Percentiles rank a stretch among this genome's conserved stretches.
Evolutionary conservation across 2,888 invertebrate species (phyloP).

Genomic region (Tachina fera): DNA sequence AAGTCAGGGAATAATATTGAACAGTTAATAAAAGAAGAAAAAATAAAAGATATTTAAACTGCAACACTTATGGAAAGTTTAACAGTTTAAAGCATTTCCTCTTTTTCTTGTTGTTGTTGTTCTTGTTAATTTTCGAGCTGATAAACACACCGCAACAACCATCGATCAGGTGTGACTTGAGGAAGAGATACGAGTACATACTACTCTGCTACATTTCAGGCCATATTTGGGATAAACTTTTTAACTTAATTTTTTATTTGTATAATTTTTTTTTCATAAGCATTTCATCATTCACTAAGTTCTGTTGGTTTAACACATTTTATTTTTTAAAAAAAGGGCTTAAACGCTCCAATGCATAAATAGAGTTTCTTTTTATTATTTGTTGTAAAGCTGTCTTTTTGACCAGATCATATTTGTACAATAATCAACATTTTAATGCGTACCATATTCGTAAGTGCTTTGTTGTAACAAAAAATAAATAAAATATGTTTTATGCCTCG

Average conservation of each 20-base stretch:
- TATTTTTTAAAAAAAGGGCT: slow-evolving; percentile 36
- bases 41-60: slow-evolving; percentile 29
- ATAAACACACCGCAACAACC: slow-evolving; percentile 44
- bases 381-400: not conserved
- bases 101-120: slow-evolving; percentile 10
- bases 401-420: slow-evolving; percentile 51
- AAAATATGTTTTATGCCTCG: not conserved
- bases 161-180: slow-evolving; percentile 68
- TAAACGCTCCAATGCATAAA: slow-evolving; percentile 43
- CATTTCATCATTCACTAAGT: slow-evolving; percentile 21
- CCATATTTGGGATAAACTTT: slow-evolving; percentile 66
- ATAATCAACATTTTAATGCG: slow-evolving; percentile 53
- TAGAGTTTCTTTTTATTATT: slow-evolving; percentile 15
- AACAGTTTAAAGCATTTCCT: slow-evolving; percentile 57
- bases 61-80: slow-evolving; percentile 55
- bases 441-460: slow-evolving; percentile 3
- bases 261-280: not conserved
- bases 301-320: slow-evolving; percentile 51
- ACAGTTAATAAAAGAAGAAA: slow-evolving; percentile 58
- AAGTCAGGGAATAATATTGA: slow-evolving; percentile 29
- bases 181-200: not conserved
- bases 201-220: slow-evolving; percentile 49
- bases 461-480: not conserved
- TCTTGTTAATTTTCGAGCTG: slow-evolving; percentile 12
- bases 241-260: not conserved